Evolutionary conservation across 2,113 vertebrate species (phyloP).

Genomic region (Notiomystis cincta): DNA sequence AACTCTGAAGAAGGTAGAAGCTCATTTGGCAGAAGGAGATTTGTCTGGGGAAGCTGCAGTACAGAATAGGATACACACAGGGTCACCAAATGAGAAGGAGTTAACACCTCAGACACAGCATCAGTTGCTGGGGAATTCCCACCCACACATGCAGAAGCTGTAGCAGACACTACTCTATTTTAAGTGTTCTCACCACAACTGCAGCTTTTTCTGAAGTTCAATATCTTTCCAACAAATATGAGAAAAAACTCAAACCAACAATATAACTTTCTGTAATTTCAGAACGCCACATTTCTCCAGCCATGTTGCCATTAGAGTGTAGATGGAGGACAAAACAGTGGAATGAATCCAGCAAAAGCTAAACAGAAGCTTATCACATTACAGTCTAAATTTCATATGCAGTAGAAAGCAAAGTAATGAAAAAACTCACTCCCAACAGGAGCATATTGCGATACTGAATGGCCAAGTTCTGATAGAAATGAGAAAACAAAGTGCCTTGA

Average conservation of each 20-base stretch:
- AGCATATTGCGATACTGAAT: not conserved
- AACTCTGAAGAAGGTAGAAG: not conserved
- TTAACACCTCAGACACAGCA: not conserved
- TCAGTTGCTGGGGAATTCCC: not conserved
- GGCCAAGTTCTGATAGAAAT: not conserved
- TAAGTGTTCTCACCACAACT: not conserved
- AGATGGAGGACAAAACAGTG: not conserved
- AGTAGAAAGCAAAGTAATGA: not conserved
- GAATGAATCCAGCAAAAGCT: not conserved
- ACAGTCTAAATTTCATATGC: not conserved
- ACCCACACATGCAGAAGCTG: not conserved
- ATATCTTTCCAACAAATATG: not conserved
- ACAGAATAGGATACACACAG: not conserved
- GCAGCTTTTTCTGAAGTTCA: not conserved
- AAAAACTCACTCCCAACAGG: not conserved
- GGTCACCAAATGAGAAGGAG: not conserved
- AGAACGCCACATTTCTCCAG: not conserved
- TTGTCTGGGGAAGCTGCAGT: not conserved
- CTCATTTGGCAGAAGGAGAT: not conserved
- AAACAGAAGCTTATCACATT: constrained; percentile 6
- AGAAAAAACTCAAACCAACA: not conserved
- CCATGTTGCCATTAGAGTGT: not conserved
- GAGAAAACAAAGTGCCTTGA: not conserved
- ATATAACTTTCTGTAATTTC: not conserved
- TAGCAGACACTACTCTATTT: not conserved